Conservation (phyloP, 1,140 invertebrate genomes). For the Globodera rostochiensis region DNA sequence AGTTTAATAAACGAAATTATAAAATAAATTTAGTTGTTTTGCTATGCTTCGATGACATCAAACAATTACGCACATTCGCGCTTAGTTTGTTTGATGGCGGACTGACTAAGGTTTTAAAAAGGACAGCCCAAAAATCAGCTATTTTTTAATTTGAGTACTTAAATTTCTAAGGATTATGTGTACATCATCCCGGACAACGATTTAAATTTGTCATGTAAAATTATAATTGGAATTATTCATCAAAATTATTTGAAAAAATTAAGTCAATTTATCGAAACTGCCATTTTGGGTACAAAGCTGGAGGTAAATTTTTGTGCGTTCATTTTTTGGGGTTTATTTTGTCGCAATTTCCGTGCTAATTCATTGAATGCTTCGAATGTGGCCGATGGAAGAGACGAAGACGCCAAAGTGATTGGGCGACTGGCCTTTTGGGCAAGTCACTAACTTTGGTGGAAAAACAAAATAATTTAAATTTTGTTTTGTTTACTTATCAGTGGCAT, state of each 20-base stretch:
- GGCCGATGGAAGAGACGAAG: conserved; percentile 32
- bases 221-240: neutral
- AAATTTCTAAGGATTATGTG: conserved; percentile 37
- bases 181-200: conserved; percentile 37
- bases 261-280: neutral
- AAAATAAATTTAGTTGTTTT: conserved; percentile 1
- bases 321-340: neutral
- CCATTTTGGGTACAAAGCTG: neutral
- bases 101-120: conserved; percentile 42
- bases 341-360: neutral
- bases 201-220: conserved; percentile 33
- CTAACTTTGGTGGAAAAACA: too few species aligned
- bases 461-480: neutral
- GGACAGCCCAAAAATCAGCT: too few species aligned
- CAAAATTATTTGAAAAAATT: neutral
- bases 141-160: neutral
- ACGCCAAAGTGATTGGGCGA: conserved; percentile 39
- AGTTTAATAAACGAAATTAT: neutral
- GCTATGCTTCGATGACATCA: neutral
- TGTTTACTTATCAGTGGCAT: conserved; percentile 29
- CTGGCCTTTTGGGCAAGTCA: conserved; percentile 36
- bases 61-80: conserved; percentile 36
- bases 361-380: conserved; percentile 1
- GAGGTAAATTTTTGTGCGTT: neutral
- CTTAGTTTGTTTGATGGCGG: conserved; percentile 36